These are phyloP conservation scores for Formica aserva DNA, from an alignment of 2,888 invertebrate genomes.

Conservation along the genomic window DNA sequence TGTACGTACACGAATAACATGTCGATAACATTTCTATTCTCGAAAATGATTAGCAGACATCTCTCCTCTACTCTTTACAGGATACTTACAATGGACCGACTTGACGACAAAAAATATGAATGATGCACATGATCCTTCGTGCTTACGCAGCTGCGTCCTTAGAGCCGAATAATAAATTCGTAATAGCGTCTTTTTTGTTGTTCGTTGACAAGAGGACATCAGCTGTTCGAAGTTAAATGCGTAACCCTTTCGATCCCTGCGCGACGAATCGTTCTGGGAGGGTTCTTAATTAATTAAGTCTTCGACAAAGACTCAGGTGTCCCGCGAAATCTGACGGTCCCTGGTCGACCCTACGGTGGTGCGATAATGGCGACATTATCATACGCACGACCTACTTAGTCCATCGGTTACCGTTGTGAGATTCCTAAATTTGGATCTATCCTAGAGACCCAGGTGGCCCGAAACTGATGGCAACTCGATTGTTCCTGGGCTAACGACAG, in stretches of 20 bases:
- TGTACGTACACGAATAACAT: background rate
- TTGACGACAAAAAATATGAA: conserved; percentile 22
- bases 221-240: conserved; percentile 80
- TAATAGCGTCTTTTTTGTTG: conserved; percentile 54
- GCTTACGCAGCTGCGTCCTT: conserved; percentile 39
- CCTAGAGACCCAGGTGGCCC: conserved; percentile 76
- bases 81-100: conserved; percentile 9
- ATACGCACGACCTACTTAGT: conserved; percentile 85
- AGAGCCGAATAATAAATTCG: conserved; percentile 58
- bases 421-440: conserved; percentile 73
- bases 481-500: conserved; percentile 16
- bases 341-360: conserved; percentile 73
- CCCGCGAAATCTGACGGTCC: conserved; percentile 82
- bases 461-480: conserved; percentile 30
- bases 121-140: background rate
- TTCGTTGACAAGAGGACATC: conserved; percentile 73
- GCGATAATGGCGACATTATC: conserved; percentile 85
- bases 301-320: conserved; percentile 84
- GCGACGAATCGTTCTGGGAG: conserved; percentile 77
- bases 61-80: background rate
- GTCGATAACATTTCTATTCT: conserved; percentile 18
- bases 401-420: conserved; percentile 71
- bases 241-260: conserved; percentile 78
- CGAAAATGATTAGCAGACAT: background rate
- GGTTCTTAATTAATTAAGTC: conserved; percentile 85